phyloP scores from a whole-genome alignment of 2,113 vertebrate species.

The Hoplias malabaricus region DNA sequence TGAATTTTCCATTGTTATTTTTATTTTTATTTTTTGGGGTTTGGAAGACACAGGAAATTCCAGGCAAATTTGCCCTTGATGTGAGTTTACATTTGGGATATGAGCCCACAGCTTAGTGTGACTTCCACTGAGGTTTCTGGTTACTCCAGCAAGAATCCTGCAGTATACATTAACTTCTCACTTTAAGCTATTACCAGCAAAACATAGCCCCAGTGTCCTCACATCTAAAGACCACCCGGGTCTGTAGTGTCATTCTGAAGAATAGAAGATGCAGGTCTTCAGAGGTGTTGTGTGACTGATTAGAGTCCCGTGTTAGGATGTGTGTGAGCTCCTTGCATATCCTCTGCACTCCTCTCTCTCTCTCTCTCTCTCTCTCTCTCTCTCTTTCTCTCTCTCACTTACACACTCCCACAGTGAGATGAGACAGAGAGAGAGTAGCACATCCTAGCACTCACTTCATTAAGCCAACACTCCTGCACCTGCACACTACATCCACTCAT shows the following conservation, averaged over 20 bases:
- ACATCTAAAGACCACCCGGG: constrained; percentile 40
- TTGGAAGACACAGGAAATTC: constrained; percentile 24
- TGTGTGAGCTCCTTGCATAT: background rate
- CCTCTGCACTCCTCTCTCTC: background rate
- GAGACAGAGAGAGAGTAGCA: constrained; percentile 10
- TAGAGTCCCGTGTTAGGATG: constrained; percentile 1
- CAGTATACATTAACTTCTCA: constrained; percentile 43
- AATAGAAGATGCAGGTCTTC: constrained; percentile 8
- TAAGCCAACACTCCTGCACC: background rate
- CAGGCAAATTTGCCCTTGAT: background rate
- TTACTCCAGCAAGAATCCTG: constrained; percentile 23
- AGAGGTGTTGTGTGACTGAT: constrained; percentile 16
- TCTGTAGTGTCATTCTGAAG: constrained; percentile 11
- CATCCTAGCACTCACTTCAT: background rate
- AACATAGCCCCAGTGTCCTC: constrained; percentile 15
- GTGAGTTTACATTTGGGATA: constrained; percentile 31
- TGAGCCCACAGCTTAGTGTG: constrained; percentile 29
- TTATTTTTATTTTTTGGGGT: too few relatives aligned
- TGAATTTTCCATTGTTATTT: background rate
- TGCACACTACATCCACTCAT: background rate
- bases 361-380: constrained; percentile 3
- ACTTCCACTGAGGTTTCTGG: constrained; percentile 18
- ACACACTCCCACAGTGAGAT: constrained; percentile 17
- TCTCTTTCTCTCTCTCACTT: too few relatives aligned
- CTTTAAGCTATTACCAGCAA: constrained; percentile 32